Evolutionary conservation across 2,113 vertebrate species (phyloP), one percentile per base, ranked within the genome.

Genomic region (Colius striatus): DNA sequence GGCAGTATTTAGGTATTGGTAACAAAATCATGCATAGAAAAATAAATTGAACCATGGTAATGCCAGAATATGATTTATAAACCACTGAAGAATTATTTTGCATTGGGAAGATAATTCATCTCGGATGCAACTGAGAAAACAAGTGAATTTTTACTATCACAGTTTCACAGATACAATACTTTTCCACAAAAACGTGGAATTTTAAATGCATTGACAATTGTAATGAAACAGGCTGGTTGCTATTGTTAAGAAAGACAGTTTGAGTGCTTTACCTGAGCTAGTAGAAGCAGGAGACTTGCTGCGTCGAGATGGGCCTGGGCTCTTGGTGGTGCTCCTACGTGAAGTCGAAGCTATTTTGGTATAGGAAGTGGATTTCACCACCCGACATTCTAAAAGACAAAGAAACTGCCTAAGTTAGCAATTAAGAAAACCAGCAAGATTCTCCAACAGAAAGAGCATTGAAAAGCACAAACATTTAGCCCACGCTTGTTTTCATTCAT

Each of bases 251-350:
- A 81, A 89, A 61, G 34, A 63, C 41, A 72, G 61, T 30, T 72
- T 27, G 5, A 20, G n/a, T 38, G 25, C 62, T 77, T 96, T 96
- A 99, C 99, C 99, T 98, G 99, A 99, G 96, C 99, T 98, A 71
- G 97, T 98, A 25, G 99, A 99, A 68, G 99, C 99, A 8, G 99
- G 99, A 50, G 99, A 99, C 94, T 99, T 99, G 98, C 99, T 99
- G 94, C 99, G 98, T 79, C 98, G 97, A 20, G 99, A 99, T 15
- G 98, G 98, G 29, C 98, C 99, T 1, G 98, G 98, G 85, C 98
- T 97, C 97, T 98, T 99, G 55, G 98, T 99, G 66, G 98, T 98
- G 90, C 98, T 98, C 68, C 98, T 98, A 83, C 99, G 98, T 30
- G 98, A 98, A 43, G 98, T 92, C 0, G 98, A 97, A 68, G 99